Conservation (phyloP, 2,797 vertebrate species). For the Echiichthys vipera region DNA sequence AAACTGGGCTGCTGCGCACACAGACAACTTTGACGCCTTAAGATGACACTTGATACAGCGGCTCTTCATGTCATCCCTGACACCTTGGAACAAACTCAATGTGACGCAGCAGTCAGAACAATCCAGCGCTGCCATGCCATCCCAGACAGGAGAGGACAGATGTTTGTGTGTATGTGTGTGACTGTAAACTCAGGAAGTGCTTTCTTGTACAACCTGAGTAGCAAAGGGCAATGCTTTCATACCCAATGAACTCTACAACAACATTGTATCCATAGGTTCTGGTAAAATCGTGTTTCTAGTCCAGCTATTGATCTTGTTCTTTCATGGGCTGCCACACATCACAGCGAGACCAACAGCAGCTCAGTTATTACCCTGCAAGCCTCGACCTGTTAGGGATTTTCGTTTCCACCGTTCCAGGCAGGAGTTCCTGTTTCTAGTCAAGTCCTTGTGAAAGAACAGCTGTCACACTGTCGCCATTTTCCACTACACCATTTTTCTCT, state of each 20-base stretch:
- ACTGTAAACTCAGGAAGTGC: constrained; percentile 22
- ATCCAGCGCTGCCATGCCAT: constrained; percentile 45
- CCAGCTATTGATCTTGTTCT: constrained; percentile 45
- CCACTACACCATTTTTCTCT: constrained; percentile 33
- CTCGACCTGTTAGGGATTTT: constrained; percentile 47
- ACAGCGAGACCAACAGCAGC: constrained; percentile 22
- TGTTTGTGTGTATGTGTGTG: constrained; percentile 1
- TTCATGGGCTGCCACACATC: constrained; percentile 13
- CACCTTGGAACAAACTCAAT: constrained; percentile 61
- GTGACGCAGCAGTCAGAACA: constrained; percentile 61
- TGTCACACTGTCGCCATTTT: constrained; percentile 34
- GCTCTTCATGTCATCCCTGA: constrained; percentile 41
- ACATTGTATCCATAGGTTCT: background rate
- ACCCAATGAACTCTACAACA: constrained; percentile 4
- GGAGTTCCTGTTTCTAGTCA: constrained; percentile 24
- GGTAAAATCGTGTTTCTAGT: constrained; percentile 14
- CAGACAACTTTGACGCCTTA: constrained; percentile 22
- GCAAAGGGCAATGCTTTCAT: constrained; percentile 13
- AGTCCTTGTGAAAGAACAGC: constrained; percentile 18
- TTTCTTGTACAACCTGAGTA: background rate
- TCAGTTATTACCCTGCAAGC: constrained; percentile 55
- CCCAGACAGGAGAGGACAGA: constrained; percentile 26
- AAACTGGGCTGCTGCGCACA: background rate
- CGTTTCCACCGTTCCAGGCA: constrained; percentile 17
- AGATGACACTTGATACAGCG: constrained; percentile 34